Base-by-base conservation (phyloP, 2,888 invertebrate species). In the Athetis lepigone region DNA sequence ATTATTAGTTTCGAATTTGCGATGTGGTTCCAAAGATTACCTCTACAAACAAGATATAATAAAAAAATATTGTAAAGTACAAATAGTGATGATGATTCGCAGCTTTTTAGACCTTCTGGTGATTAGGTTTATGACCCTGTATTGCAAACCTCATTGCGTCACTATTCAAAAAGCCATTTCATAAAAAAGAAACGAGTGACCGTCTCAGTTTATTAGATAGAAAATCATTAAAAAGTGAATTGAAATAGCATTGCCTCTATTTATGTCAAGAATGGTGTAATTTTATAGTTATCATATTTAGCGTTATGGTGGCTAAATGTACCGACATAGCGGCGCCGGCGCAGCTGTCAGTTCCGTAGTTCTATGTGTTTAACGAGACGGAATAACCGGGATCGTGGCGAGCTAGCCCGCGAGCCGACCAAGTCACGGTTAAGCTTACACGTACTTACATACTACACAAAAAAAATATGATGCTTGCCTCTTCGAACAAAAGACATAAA, bases 361-460 rank as follows among this genome's bases (percentile, higher is more conserved):
- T 54, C 6, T 65, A 36, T 27, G 51, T 54, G 66, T 27, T 54
- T 27, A 42, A 23, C 36, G 40, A 65, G 47, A 37, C 58, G 23
- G 57, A 47, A 57, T 57, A 67, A 65, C 25, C 11, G 25, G 11
- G 43, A 33, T 29, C 19, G 16, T 2, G 43, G 42, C 25, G 39
- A 51, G 9, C 8, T 13, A 5, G 19, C 21, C 33, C 8, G 11
- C 18, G 0, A 63, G 42, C n/a, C 23, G n/a, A 13, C 18, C 21
- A 36, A 63, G 40, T 25, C 55, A 42, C 23, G 23, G n/a, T 39
- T 37, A 16, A 43, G 25, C 39, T 36, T 54, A 54, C 4, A 39
- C 42, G 33, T 27, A 27, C 27, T 27, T 27, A 40, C 33, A 8
- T 33, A 9, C 4, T 3, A 39, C n/a, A 62, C 29, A 51, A 51